Base-by-base conservation (phyloP, 2,888 invertebrate genomes). In the Anorthoa munda region DNA sequence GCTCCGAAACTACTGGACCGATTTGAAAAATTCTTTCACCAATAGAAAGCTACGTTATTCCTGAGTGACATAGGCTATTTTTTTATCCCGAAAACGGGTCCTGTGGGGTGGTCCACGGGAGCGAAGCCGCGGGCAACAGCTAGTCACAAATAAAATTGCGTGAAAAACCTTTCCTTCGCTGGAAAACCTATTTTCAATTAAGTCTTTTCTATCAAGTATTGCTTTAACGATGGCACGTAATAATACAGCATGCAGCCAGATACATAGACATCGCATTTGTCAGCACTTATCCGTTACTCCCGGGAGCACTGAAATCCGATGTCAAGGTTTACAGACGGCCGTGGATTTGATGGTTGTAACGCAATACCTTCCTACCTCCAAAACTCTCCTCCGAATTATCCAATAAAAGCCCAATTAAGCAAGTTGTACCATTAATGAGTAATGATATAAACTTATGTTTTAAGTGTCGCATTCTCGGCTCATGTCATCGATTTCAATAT, bases 401-500 rank as follows among this genome's bases (percentile, higher is more conserved):
- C 21, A 1, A 50, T 77, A 61, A 48, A 69, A 13, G 4, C 9
- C 18, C 53, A 46, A 61, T 78, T 51, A 70, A 61, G 31, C 12
- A 75, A 56, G 61, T 61, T 56, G 78, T 50, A 46, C 13, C 60
- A 61, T 75, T 78, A 77, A 75, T 77, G 17, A 75, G 18, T 50
- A 56, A 65, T 65, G 48, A 66, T 23, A 79, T 66, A 66, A 72
- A 61, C 51, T 50, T 60, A 4, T 31, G 46, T 50, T 48, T 66
- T 48, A 61, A 51, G 15, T 53, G 26, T 58, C 51, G n/a, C 53
- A 63, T 60, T 60, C 46, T 61, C 23, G 3, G 17, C 23, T n/a
- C 51, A 61, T 69, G 39, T 50, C 75, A 75, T 53, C 66, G 51
- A 45, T 73, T 81, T 75, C 66, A 77, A 84, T 75, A 69, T 58